A percentile compares a stretch with the other conserved stretches of the same genome.
Conservation (phyloP, 2,797 vertebrate genomes). For the Anisognathus igniventris region DNA sequence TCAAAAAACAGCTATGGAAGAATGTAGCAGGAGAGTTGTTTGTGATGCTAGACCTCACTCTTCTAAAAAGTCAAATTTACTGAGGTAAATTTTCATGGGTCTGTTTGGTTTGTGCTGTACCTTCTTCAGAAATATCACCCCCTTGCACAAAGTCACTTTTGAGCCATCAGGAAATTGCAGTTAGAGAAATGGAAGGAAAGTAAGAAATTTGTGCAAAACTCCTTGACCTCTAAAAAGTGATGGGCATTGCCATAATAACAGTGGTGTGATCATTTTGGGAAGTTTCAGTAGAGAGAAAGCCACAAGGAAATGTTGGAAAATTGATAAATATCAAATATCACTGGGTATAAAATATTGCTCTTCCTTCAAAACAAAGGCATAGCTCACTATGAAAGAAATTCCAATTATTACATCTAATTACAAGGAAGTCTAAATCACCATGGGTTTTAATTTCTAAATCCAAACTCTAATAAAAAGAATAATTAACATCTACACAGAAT, state of each 20-base stretch:
- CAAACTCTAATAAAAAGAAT: background rate
- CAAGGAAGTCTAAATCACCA: background rate
- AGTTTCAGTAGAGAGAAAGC: background rate
- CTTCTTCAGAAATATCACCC: background rate
- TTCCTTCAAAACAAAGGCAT: background rate
- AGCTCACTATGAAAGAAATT: background rate
- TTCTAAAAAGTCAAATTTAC: background rate
- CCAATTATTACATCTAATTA: background rate
- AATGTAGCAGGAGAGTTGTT: fast-evolving
- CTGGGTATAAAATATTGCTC: background rate
- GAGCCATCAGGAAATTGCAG: background rate
- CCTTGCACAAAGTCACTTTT: background rate
- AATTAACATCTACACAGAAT: constrained; percentile 7
- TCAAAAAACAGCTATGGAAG: background rate
- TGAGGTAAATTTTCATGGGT: background rate
- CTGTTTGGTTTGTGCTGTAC: background rate
- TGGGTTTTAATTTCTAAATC: background rate
- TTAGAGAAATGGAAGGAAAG: background rate
- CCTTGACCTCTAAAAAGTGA: background rate
- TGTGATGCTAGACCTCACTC: background rate
- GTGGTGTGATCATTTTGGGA: background rate
- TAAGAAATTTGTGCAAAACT: background rate
- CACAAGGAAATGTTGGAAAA: background rate
- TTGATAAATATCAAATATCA: background rate
- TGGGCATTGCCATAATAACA: background rate